Conservation (phyloP, 2,888 invertebrate genomes). For the Micoletzkya japonica region DNA sequence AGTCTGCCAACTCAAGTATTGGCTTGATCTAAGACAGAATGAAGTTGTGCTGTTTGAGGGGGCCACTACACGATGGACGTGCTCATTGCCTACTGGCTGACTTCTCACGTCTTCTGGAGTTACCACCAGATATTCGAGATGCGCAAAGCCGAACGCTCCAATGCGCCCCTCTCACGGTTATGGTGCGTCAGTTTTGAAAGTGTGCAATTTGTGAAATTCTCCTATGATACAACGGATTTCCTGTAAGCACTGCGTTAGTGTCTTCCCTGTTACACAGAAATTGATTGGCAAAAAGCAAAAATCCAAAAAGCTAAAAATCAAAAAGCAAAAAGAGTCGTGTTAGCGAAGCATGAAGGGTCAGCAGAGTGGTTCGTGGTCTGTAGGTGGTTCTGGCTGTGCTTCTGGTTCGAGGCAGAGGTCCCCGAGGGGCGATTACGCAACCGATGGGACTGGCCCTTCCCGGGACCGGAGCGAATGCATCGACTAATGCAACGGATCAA, state of each 20-base stretch:
- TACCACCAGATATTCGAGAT: slow-evolving; percentile 78
- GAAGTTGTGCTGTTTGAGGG: slow-evolving; percentile 34
- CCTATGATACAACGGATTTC: neutral
- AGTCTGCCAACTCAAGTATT: no score
- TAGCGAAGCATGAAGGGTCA: no score
- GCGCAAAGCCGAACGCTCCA: slow-evolving; percentile 39
- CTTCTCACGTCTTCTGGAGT: slow-evolving; percentile 72
- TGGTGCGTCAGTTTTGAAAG: slow-evolving; percentile 50
- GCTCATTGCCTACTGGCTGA: slow-evolving; percentile 61
- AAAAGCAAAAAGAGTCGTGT: no score
- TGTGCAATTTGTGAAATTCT: no score
- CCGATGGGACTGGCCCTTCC: slow-evolving; percentile 57
- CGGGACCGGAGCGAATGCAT: slow-evolving; percentile 39
- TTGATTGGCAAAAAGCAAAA: no score
- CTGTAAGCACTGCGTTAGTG: neutral
- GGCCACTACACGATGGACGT: slow-evolving; percentile 64
- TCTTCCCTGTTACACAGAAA: no score
- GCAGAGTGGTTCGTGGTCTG: no score
- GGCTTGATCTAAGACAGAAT: no score
- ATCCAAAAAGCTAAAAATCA: no score
- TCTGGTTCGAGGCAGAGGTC: slow-evolving; percentile 61
- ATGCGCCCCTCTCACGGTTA: slow-evolving; percentile 52
- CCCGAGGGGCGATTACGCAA: slow-evolving; percentile 52
- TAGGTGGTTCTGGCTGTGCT: slow-evolving; percentile 63
- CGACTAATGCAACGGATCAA: slow-evolving; percentile 40